Conservation (phyloP, 1,140 invertebrate genomes). For the Psix sp. region DNA sequence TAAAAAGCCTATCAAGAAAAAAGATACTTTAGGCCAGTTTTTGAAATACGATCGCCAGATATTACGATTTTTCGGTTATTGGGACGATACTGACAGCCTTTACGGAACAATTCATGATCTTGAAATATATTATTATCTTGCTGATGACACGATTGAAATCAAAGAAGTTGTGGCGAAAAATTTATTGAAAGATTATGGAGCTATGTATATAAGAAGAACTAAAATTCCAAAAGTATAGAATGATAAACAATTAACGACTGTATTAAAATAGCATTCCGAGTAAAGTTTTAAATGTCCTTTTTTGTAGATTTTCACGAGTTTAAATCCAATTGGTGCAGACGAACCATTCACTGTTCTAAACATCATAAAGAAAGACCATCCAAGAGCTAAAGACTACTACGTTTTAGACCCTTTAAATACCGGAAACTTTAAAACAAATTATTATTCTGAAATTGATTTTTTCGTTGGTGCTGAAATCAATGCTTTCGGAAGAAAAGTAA, state of each 20-base stretch:
- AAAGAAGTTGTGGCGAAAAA: slow-evolving; percentile 85
- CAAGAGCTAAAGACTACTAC: slow-evolving; percentile 78
- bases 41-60: slow-evolving; percentile 86
- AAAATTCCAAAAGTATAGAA: slow-evolving; percentile 85
- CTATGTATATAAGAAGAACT: slow-evolving; percentile 84
- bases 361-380: slow-evolving; percentile 80
- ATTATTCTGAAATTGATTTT: slow-evolving; percentile 86
- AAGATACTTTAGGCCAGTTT: slow-evolving; percentile 83
- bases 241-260: background rate
- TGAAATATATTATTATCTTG: slow-evolving; percentile 88
- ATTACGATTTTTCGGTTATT: slow-evolving; percentile 90
- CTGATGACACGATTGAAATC: slow-evolving; percentile 93
- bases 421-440: slow-evolving; percentile 76
- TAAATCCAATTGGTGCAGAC: slow-evolving; percentile 80
- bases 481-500: slow-evolving; percentile 87
- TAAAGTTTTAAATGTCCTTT: background rate
- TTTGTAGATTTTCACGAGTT: slow-evolving; percentile 68
- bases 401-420: slow-evolving; percentile 80
- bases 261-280: no score
- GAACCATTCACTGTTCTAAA: slow-evolving; percentile 83
- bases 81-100: slow-evolving; percentile 89
- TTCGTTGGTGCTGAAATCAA: slow-evolving; percentile 87
- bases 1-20: slow-evolving; percentile 78
- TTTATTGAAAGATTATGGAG: slow-evolving; percentile 82
- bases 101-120: slow-evolving; percentile 86